Evolutionary conservation across 2,797 vertebrate species (phyloP), one percentile per base, ranked within the genome.

Genomic region (Moxostoma hubbsi): DNA sequence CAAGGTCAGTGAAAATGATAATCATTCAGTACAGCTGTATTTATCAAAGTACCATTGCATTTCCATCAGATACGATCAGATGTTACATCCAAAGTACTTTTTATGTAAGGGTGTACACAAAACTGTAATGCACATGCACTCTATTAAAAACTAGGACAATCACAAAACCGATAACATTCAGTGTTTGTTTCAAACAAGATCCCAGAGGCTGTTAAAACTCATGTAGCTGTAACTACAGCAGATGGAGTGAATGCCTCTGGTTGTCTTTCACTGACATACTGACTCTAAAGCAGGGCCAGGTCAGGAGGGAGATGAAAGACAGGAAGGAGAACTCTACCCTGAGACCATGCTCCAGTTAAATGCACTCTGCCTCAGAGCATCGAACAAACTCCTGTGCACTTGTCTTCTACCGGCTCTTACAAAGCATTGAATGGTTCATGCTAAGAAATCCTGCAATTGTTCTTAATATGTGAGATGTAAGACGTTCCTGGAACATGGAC

Each of bases 201-300:
- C 24, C 24, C 24, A 24, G 24, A 24, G 24, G 24, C 24, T 24
- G 24, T 24, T 24, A 24, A 24, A 24, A 2, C 24, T 24, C 24
- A 24, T 24, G 24, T 24, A 24, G 24, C 24, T 24, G 24, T 24
- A 24, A 24, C 24, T 24, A 24, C 46, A 73, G 57, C 57, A 80
- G 79, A 50, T 75, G 79, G 57, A 45, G 65, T 75, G 59, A 68
- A 67, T 67, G 65, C 58, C 49, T 75, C 49, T 54, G 49, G 53
- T 65, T 65, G 61, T 43, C 65, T 79, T 73, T 24, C n/a, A 24
- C 58, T 51, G 65, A 82, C 81, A 55, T 49, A 65, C 45, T 74
- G 50, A 75, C 50, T 74, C 13, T 9, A 79, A 46, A 67, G 49
- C 57, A 50, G 50, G 46, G 36, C 12, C 68, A 50, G 66, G 51